Conservation (phyloP, 1,140 invertebrate species). For the Eriocheir sinensis region DNA sequence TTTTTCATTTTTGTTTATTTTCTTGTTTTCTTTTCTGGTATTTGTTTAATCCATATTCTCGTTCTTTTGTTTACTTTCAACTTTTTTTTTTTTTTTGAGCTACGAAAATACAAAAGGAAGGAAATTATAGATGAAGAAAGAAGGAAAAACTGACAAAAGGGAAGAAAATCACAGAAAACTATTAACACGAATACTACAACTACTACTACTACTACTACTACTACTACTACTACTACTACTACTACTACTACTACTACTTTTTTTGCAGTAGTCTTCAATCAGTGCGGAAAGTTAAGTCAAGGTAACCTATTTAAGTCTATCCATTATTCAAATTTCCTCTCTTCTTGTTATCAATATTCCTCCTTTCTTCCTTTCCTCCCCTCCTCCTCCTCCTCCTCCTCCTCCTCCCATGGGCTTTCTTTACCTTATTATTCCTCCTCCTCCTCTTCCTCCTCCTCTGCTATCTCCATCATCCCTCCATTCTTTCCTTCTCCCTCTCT, state of each 20-base stretch:
- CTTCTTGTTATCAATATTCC: too few relatives aligned
- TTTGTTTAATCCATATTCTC: not conserved
- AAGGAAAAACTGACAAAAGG: too few relatives aligned
- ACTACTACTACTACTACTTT: conserved; percentile 15
- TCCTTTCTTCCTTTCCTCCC: not conserved
- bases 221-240: conserved; percentile 23
- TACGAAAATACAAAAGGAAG: too few relatives aligned
- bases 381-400: not conserved
- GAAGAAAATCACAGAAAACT: not conserved
- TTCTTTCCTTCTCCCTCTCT: not conserved
- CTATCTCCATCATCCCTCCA: not conserved
- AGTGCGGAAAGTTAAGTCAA: too few relatives aligned
- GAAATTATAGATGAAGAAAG: too few relatives aligned
- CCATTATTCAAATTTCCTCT: too few relatives aligned
- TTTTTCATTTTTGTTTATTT: not conserved
- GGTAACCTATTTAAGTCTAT: too few relatives aligned
- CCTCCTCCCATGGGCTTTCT: not conserved
- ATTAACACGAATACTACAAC: not conserved
- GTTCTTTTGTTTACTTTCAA: too few relatives aligned
- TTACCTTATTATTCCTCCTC: not conserved
- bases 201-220: not conserved
- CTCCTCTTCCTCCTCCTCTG: not conserved
- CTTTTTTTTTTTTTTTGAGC: too few relatives aligned
- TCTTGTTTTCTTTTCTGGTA: too few relatives aligned
- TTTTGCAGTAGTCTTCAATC: too few relatives aligned